Evolutionary conservation across 2,888 invertebrate genomes (phyloP), one percentile per base, ranked within the genome.

Genomic region (Drosophila gaucha): DNA sequence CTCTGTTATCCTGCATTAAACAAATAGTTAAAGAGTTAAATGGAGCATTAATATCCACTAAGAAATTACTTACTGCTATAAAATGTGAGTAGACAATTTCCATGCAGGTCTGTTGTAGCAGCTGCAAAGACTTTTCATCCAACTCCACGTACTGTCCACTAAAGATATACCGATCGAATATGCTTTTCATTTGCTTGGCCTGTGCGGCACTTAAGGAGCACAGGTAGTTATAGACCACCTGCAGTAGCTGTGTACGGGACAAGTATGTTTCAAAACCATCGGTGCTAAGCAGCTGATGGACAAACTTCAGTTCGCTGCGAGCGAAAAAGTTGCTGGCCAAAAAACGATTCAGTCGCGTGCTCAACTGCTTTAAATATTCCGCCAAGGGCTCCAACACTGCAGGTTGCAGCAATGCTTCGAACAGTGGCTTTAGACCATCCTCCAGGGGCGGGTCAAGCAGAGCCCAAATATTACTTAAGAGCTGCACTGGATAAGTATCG

Each of bases 161-260:
- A 76, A 95, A 95, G 16, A 95, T 92, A 9, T 95, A 93, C 55
- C 93, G 92, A 38, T 92, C 91, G 51, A 95, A 93, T 8, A 95
- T 85, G 77, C 90, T 93, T 71, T 94, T 92, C 12, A 95, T 91
- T 80, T 94, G 94, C 31, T 88, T 80, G 75, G 93, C 93, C 75
- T 94, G 94, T 70, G 94, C 94, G 1, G 92, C 91, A 66, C 93
- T 93, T 72, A 95, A 92, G 58, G 94, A 92, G 67, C 93, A 94
- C 59, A 95, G 92, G 44, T 94, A 92, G 89, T 94, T 95, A 62
- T 93, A 94, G 8, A 94, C 93, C 38, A 94, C 68, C 50, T 89
- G 90, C 39, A 92, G 58, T 47, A 91, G 69, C 65, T 86, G 74
- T 2, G 78, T 49, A 10, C 80, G 82, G 2, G 78, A 51, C 12